A percentile compares a stretch with the other conserved stretches of the same genome.
Conservation (phyloP, 2,888 invertebrate species). For the Terebella lapidaria region DNA sequence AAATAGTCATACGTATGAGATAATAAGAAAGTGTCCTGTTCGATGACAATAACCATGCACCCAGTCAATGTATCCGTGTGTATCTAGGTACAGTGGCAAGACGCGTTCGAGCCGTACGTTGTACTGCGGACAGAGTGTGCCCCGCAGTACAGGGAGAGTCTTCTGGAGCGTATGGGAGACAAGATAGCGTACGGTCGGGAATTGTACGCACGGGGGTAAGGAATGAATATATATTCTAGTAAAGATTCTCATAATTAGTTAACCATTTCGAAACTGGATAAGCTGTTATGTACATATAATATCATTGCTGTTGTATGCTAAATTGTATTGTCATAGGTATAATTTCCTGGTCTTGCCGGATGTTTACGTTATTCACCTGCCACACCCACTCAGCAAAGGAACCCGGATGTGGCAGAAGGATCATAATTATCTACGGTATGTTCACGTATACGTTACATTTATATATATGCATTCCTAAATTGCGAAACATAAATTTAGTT, state of each 20-base stretch:
- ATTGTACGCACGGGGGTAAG: slow-evolving; percentile 17
- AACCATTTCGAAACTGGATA: too few relatives aligned
- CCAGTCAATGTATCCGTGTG: too few relatives aligned
- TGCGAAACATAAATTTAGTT: too few relatives aligned
- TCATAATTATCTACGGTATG: background rate
- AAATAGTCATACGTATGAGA: too few relatives aligned
- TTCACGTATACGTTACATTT: background rate
- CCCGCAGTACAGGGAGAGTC: slow-evolving; percentile 15
- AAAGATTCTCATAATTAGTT: too few relatives aligned
- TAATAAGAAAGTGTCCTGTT: too few relatives aligned
- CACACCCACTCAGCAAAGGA: background rate
- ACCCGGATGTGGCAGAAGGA: background rate
- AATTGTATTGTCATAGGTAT: background rate
- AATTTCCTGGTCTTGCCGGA: background rate
- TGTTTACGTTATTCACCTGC: background rate
- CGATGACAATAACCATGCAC: too few relatives aligned
- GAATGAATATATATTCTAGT: background rate
- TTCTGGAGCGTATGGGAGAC: slow-evolving; percentile 25
- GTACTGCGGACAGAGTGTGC: slow-evolving; percentile 5
- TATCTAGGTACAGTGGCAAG: slow-evolving; percentile 13
- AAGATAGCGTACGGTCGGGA: slow-evolving; percentile 20
- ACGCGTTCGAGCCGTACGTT: slow-evolving; percentile 24
- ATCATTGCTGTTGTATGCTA: background rate
- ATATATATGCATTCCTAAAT: background rate
- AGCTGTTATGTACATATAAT: background rate